phyloP scores from a whole-genome alignment of 1,140 invertebrate species.

The Orchesella cincta region DNA sequence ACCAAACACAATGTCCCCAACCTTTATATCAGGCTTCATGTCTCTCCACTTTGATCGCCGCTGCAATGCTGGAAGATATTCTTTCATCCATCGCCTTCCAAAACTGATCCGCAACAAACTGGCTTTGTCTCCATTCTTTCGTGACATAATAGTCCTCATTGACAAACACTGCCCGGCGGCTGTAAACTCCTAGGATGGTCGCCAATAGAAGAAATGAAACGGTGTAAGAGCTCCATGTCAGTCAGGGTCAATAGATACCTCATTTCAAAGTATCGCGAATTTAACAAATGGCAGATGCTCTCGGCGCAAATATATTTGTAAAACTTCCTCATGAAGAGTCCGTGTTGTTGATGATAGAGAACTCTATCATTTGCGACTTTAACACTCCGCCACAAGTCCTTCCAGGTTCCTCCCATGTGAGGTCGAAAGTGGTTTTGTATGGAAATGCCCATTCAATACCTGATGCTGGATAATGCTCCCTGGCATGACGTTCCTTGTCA shows the following conservation, averaged over 20 bases:
- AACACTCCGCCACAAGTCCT: neutral
- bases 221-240: neutral
- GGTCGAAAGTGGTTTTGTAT: neutral
- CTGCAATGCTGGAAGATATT: too few relatives aligned
- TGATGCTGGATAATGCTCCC: neutral
- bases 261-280: neutral
- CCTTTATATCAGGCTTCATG: too few relatives aligned
- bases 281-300: neutral
- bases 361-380: neutral
- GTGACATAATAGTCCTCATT: too few relatives aligned
- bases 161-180: slow-evolving; percentile 16
- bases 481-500: neutral
- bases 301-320: neutral
- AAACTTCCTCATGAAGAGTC: neutral
- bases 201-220: neutral
- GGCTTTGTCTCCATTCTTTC: too few relatives aligned
- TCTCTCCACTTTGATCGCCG: too few relatives aligned
- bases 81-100: too few relatives aligned
- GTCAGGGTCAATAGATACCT: neutral
- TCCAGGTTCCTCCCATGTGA: neutral
- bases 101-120: too few relatives aligned
- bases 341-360: neutral
- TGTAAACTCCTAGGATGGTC: neutral
- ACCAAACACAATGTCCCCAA: too few relatives aligned
- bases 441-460: neutral